Base-by-base conservation (phyloP, 23 tunicate species). In the Corella eumyota region DNA sequence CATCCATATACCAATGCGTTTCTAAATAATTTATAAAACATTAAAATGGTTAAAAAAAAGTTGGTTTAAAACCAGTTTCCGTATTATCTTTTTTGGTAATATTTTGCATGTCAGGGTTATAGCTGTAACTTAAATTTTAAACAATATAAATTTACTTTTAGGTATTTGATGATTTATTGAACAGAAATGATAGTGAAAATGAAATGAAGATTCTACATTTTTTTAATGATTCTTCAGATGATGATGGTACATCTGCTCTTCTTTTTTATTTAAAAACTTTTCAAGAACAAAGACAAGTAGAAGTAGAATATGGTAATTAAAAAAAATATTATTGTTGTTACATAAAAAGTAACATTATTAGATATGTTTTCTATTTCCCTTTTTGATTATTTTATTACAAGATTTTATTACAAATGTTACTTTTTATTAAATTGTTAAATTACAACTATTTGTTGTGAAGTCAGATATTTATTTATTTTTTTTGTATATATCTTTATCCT, bases 251-350 rank as follows among this genome's bases (percentile, higher is more conserved):
- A 26, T 76, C 79, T 1, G 67, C 85, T 3, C 22, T 85, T 7
- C 52, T 85, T 17, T 85, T 85, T 34, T 85, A 85, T 49, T 37
- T 58, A 6, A 50, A 56, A 6, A 66, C 75, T 1, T 56, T 77
- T 64, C 75, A 76, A 61, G 85, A 76, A 40, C 56, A 76, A 50
- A 69, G 71, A 61, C 80, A 77, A 71, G 75, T 76, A 2, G 95
- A 85, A 66, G 80, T 85, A 4, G 95, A 85, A 77, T 85, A 55
- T 64, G 84, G 95, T 85, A 1, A 30, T 70, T 67, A 5, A 34
- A 5, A 24, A 3, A 48, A 3, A 48, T 25, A 21, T 2, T 48
- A 48, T 2, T 3, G 54, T 48, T 3, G 54, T 48, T 48, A 21
- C 24, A 26, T 48, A 2, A 26, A 48, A 26, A 26, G 22, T n/a